Conservation (phyloP, 2,888 invertebrate genomes). For the Eucera pruinosa region DNA sequence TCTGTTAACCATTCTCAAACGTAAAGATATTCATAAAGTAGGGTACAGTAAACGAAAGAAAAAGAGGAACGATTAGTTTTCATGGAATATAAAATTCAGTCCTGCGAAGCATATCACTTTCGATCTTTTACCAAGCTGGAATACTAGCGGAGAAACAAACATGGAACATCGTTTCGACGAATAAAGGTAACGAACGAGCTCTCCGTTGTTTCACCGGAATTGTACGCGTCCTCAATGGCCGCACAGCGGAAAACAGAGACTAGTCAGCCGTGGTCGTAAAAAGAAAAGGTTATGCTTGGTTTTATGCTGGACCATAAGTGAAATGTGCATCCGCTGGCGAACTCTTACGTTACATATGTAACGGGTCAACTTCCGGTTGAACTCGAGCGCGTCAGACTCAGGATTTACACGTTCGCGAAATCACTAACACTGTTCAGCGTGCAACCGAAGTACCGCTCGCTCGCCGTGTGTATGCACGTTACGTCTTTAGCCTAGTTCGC, state of each 20-base stretch:
- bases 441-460: constrained; percentile 13
- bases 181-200: constrained; percentile 51
- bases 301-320: constrained; percentile 71
- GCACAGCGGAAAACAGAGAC: constrained; percentile 17
- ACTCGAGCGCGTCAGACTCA: neutral
- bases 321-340: constrained; percentile 69
- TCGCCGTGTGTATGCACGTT: constrained; percentile 4
- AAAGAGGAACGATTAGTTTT: constrained; percentile 47
- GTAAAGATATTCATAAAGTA: neutral
- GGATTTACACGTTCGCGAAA: constrained; percentile 61
- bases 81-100: constrained; percentile 27
- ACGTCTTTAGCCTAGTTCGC: constrained; percentile 40
- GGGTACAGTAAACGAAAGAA: too few relatives aligned
- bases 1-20: neutral
- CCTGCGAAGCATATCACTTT: constrained; percentile 5
- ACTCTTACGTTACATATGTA: constrained; percentile 70
- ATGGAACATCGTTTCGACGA: constrained; percentile 27
- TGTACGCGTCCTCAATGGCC: constrained; percentile 21
- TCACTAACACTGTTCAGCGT: constrained; percentile 48
- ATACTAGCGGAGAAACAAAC: constrained; percentile 7
- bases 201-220: constrained; percentile 38
- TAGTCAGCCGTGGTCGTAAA: constrained; percentile 44
- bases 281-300: constrained; percentile 52
- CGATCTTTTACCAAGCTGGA: constrained; percentile 10
- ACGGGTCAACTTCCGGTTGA: constrained; percentile 54